These are phyloP conservation scores for Potamilus streckersoni DNA, from an alignment of 1,140 invertebrate species.

Conservation along the genomic window DNA sequence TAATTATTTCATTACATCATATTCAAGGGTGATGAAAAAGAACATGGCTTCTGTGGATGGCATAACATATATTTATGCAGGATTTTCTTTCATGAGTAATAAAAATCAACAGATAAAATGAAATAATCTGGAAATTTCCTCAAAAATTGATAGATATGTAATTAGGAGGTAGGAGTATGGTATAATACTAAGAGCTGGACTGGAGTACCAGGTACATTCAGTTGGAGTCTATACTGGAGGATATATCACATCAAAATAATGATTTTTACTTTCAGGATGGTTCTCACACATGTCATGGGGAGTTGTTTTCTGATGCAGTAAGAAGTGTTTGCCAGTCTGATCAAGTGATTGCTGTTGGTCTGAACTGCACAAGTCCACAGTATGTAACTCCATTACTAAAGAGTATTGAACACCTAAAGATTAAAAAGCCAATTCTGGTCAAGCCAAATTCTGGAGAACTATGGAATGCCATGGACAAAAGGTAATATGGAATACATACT, in stretches of 20 bases:
- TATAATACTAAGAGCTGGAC: not conserved
- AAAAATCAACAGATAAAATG: not conserved
- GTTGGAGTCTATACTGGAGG: too few relatives aligned
- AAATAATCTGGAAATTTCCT: not conserved
- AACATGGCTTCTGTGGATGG: too few relatives aligned
- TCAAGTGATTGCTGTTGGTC: slow-evolving; percentile 83
- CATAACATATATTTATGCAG: too few relatives aligned
- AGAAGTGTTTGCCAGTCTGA: slow-evolving; percentile 71
- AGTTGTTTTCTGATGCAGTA: slow-evolving; percentile 76
- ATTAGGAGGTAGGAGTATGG: not conserved
- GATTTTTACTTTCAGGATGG: slow-evolving; percentile 55
- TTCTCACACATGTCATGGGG: slow-evolving; percentile 71
- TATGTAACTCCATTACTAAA: slow-evolving; percentile 72
- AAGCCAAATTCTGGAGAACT: slow-evolving; percentile 83
- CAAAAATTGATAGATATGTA: not conserved
- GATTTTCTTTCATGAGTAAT: too few relatives aligned
- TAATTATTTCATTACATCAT: too few relatives aligned
- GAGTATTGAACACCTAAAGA: slow-evolving; percentile 21
- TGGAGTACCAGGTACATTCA: too few relatives aligned
- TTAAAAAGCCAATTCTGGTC: slow-evolving; percentile 70
- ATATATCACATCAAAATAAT: not conserved
- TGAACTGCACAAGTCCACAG: slow-evolving; percentile 84
- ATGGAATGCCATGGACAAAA: slow-evolving; percentile 71
- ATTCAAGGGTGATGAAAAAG: too few relatives aligned
- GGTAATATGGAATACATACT: too few relatives aligned